These are phyloP conservation scores for Argyrosomus japonicus DNA, from an alignment of 2,113 vertebrate species.

Conservation along the genomic window DNA sequence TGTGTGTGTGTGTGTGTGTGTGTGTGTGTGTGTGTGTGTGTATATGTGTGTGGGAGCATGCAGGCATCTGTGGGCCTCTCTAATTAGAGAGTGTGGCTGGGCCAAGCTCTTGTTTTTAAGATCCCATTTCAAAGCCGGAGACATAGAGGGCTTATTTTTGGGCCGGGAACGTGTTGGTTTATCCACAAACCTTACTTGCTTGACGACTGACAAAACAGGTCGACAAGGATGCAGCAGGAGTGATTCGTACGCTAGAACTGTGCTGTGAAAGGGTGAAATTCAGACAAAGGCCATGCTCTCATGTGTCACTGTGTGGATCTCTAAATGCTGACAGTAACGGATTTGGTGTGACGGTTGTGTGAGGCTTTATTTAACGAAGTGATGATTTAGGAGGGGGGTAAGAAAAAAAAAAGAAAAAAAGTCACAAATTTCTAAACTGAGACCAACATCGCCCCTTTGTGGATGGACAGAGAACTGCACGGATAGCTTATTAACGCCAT, in stretches of 20 bases:
- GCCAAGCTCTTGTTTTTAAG: conserved; percentile 81
- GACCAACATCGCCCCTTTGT: conserved; percentile 63
- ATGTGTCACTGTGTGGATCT: conserved; percentile 31
- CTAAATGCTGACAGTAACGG: conserved; percentile 41
- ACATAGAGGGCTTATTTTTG: conserved; percentile 79
- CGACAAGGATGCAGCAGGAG: conserved; percentile 5
- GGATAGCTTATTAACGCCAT: conserved; percentile 40
- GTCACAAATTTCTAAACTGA: conserved; percentile 18
- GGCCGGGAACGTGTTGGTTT: conserved; percentile 71
- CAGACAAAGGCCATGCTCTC: conserved; percentile 51
- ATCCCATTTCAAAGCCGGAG: conserved; percentile 80
- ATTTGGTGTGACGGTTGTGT: conserved; percentile 40
- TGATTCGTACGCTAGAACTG: conserved; percentile 6
- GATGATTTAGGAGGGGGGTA: conserved; percentile 27
- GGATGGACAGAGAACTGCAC: background rate
- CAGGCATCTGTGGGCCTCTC: conserved; percentile 78
- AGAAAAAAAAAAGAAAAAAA: background rate
- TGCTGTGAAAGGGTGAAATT: conserved; percentile 23
- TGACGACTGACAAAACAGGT: conserved; percentile 53
- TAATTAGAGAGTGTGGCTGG: conserved; percentile 80
- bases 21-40: conserved; percentile 10
- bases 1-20: conserved; percentile 3
- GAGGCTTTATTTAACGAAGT: conserved; percentile 54
- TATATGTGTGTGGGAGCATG: conserved; percentile 32
- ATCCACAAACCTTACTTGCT: conserved; percentile 53